Conservation (phyloP, 2,113 vertebrate genomes). For the Bettongia penicillata region DNA sequence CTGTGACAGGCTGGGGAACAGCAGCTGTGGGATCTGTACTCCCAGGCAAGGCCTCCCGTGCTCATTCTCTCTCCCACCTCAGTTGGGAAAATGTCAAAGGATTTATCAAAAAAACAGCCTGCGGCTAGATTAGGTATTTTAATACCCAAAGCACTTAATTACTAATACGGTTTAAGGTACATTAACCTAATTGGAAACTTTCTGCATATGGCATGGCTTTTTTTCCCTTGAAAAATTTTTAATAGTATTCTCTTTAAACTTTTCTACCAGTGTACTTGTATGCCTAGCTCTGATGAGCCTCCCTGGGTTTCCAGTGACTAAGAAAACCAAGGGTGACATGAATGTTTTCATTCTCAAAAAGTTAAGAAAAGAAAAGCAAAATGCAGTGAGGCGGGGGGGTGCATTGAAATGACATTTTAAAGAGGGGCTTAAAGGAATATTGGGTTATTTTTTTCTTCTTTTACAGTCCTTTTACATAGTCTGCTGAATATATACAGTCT, state of each 20-base stretch:
- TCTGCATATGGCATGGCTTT: constrained; percentile 62
- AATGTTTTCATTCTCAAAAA: constrained; percentile 54
- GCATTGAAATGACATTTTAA: not conserved
- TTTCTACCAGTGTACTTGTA: constrained; percentile 31
- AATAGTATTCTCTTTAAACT: constrained; percentile 65
- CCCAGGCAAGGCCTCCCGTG: constrained; percentile 60
- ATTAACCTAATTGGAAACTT: constrained; percentile 78
- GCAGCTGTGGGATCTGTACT: constrained; percentile 59
- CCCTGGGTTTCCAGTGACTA: constrained; percentile 43
- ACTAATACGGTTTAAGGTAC: constrained; percentile 75
- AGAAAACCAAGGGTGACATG: constrained; percentile 30
- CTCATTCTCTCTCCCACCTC: constrained; percentile 57
- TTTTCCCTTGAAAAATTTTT: constrained; percentile 45
- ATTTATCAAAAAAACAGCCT: constrained; percentile 81
- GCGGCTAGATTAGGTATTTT: constrained; percentile 80
- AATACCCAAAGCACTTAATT: constrained; percentile 80
- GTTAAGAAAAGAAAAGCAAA: constrained; percentile 42
- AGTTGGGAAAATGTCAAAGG: constrained; percentile 79
- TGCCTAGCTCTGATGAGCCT: constrained; percentile 32
- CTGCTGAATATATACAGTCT: not conserved
- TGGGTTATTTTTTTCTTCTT: not conserved
- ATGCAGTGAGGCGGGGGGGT: not conserved
- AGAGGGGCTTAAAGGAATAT: not conserved
- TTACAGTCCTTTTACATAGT: not conserved
- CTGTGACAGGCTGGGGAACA: constrained; percentile 34